phyloP scores from a whole-genome alignment of 2,797 vertebrate species.

The Channallabes apus region DNA sequence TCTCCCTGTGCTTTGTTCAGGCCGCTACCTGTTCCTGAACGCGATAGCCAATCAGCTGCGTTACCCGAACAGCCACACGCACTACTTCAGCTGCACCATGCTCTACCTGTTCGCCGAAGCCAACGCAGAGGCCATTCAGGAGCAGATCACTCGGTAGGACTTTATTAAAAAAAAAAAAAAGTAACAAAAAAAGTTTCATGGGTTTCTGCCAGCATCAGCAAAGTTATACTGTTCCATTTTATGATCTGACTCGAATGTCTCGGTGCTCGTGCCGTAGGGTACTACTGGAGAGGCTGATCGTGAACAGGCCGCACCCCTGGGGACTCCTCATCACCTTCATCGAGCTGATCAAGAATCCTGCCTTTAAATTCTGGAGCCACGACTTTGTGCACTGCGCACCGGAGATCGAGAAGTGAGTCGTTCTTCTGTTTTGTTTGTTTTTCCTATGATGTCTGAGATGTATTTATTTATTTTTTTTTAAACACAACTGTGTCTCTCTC shows the following conservation, averaged over 20 bases:
- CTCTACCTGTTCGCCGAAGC: constrained; percentile 98
- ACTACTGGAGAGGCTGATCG: constrained; percentile 95
- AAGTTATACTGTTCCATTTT: neutral
- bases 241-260: neutral
- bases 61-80: constrained; percentile 98
- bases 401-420: constrained; percentile 96
- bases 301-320: constrained; percentile 99
- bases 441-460: neutral
- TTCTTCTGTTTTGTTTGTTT: neutral
- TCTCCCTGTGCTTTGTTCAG: constrained; percentile 63
- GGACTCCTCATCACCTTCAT: constrained; percentile 99
- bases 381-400: constrained; percentile 99
- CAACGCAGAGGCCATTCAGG: constrained; percentile 98
- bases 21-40: constrained; percentile 96
- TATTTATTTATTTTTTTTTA: no score
- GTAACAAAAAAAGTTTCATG: no score
- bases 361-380: constrained; percentile 99
- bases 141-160: constrained; percentile 95
- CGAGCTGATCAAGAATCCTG: constrained; percentile 98
- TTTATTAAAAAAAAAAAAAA: no score
- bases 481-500: neutral
- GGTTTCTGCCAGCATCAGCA: neutral
- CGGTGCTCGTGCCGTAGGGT: constrained; percentile 75
- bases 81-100: constrained; percentile 99
- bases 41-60: constrained; percentile 98